Evolutionary conservation across 2,797 vertebrate species (phyloP).

Genomic region (Varecia variegata): DNA sequence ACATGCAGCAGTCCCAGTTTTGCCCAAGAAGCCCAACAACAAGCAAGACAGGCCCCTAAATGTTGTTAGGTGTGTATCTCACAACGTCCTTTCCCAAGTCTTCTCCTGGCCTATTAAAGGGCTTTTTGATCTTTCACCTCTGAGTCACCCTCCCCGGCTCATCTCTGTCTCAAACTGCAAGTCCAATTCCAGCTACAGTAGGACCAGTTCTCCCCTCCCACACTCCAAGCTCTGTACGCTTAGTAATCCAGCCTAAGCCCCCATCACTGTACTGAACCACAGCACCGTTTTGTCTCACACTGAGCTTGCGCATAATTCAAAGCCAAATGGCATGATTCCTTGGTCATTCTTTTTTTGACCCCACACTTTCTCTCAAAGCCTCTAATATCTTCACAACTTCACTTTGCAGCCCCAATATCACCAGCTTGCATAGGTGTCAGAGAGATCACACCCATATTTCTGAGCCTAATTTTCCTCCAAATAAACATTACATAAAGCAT

Average conservation of each 20-base stretch:
- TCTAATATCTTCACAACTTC: slow-evolving; percentile 15
- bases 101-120: not conserved
- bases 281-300: not conserved
- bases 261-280: not conserved
- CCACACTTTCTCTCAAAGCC: not conserved
- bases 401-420: not conserved
- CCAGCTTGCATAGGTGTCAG: slow-evolving; percentile 38
- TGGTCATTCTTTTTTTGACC: not conserved
- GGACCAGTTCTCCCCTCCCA: not conserved
- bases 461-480: slow-evolving; percentile 48
- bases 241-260: not conserved
- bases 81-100: not conserved
- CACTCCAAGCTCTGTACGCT: not conserved
- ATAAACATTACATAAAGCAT: slow-evolving; percentile 49
- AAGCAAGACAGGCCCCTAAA: not conserved
- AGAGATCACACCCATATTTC: slow-evolving; percentile 46
- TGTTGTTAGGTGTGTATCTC: not conserved
- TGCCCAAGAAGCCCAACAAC: not conserved
- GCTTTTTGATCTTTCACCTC: not conserved
- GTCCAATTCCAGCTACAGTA: not conserved
- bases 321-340: not conserved
- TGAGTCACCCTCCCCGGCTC: not conserved
- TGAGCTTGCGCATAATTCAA: not conserved
- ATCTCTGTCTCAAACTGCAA: not conserved
- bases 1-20: not conserved